Evolutionary conservation across 2,113 vertebrate genomes (phyloP).

Genomic region (Blennius ocellaris): DNA sequence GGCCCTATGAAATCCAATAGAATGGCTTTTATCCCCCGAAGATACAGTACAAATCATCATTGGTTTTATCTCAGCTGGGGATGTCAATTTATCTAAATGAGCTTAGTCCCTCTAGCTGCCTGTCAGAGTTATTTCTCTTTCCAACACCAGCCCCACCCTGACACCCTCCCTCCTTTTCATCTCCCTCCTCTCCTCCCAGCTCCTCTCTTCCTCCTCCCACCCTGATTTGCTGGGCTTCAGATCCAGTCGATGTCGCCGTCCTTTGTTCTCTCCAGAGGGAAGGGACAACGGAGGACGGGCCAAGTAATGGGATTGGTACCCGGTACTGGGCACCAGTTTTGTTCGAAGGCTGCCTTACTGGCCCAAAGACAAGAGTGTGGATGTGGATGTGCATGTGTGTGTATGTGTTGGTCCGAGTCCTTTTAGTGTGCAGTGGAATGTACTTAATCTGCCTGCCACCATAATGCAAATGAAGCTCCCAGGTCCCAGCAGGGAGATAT

Average conservation of each 20-base stretch:
- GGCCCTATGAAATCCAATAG: slow-evolving; percentile 76
- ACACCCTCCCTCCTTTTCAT: slow-evolving; percentile 50
- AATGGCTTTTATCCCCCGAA: slow-evolving; percentile 83
- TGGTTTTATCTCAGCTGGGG: slow-evolving; percentile 96
- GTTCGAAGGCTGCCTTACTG: slow-evolving; percentile 63
- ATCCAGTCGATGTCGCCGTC: slow-evolving; percentile 59
- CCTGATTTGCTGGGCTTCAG: slow-evolving; percentile 79
- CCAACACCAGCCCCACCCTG: slow-evolving; percentile 54
- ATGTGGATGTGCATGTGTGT: slow-evolving; percentile 38
- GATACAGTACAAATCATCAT: slow-evolving; percentile 95
- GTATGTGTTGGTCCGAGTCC: slow-evolving; percentile 47
- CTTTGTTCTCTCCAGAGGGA: slow-evolving; percentile 76
- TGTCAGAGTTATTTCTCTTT: slow-evolving; percentile 77
- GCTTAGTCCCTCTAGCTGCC: slow-evolving; percentile 82
- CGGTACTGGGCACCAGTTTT: slow-evolving; percentile 67
- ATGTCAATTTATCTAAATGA: slow-evolving; percentile 94
- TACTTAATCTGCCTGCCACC: slow-evolving; percentile 80
- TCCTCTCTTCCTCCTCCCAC: slow-evolving; percentile 75
- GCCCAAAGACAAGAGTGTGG: slow-evolving; percentile 56
- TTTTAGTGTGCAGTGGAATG: slow-evolving; percentile 81
- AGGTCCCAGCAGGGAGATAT: slow-evolving; percentile 62
- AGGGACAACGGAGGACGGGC: slow-evolving; percentile 54
- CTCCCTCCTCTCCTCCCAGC: slow-evolving; percentile 63
- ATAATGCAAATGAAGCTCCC: slow-evolving; percentile 78
- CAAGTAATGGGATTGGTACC: slow-evolving; percentile 81